These are phyloP conservation scores for Cyclophora albipunctata DNA, from an alignment of 2,888 invertebrate species.

Conservation along the genomic window DNA sequence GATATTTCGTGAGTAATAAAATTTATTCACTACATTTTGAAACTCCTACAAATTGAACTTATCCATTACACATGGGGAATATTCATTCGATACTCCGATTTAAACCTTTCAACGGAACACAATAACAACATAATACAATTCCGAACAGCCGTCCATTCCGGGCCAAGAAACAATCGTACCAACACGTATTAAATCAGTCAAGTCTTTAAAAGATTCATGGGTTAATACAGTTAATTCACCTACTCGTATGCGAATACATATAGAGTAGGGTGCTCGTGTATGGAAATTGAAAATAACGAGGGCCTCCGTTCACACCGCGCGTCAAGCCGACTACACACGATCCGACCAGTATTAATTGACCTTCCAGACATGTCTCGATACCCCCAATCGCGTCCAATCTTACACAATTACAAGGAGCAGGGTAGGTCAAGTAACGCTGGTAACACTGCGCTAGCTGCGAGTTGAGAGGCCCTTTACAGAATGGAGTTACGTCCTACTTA, in stretches of 20 bases:
- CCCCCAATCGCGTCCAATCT: slow-evolving; percentile 50
- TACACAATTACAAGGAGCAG: slow-evolving; percentile 43
- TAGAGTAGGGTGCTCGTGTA: slow-evolving; percentile 65
- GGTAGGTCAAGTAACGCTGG: slow-evolving; percentile 53
- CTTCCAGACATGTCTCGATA: slow-evolving; percentile 45
- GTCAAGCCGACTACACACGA: slow-evolving; percentile 58
- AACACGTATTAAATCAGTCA: slow-evolving; percentile 50
- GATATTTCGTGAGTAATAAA: too few species aligned
- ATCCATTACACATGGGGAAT: too few species aligned
- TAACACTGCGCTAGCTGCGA: slow-evolving; percentile 53
- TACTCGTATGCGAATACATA: slow-evolving; percentile 59
- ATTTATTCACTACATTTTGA: too few species aligned
- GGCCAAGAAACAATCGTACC: slow-evolving; percentile 27
- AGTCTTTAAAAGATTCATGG: slow-evolving; percentile 69
- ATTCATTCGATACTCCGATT: too few species aligned
- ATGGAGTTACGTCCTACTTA: slow-evolving; percentile 74
- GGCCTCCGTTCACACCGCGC: slow-evolving; percentile 66
- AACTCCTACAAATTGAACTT: too few species aligned
- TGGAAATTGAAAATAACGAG: slow-evolving; percentile 76
- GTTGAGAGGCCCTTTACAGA: slow-evolving; percentile 69
- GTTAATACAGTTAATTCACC: slow-evolving; percentile 64
- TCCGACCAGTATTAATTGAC: slow-evolving; percentile 53
- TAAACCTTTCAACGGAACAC: too few species aligned
- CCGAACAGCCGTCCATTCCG: too few species aligned
- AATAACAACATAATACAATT: too few species aligned